Percentiles rank a stretch among this genome's conserved stretches.
phyloP scores from a whole-genome alignment of 2,797 vertebrate species.

The Diplodus sargus region DNA sequence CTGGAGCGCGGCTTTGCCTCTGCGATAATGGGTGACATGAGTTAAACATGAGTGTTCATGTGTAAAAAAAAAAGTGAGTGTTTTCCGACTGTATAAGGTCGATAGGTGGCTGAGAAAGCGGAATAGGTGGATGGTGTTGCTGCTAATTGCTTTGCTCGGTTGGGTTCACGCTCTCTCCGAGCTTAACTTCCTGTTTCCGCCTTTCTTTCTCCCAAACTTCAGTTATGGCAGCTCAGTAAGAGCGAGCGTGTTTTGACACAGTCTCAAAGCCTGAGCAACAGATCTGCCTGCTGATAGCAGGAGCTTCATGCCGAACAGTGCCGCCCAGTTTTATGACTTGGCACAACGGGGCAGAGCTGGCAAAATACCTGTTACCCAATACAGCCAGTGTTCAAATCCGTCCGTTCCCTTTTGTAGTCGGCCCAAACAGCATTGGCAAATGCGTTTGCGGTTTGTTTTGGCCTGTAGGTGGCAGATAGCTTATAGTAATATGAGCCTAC shows the following conservation, averaged over 20 bases:
- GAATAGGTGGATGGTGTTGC: constrained; percentile 3
- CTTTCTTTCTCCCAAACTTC: constrained; percentile 5
- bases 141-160: constrained; percentile 30
- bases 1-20: constrained; percentile 37
- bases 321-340: constrained; percentile 66
- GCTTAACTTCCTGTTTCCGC: constrained; percentile 10
- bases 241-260: constrained; percentile 70
- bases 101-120: constrained; percentile 6
- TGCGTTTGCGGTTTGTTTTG: constrained; percentile 44
- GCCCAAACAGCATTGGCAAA: constrained; percentile 47
- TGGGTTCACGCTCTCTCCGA: constrained; percentile 13
- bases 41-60: constrained; percentile 50
- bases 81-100: constrained; percentile 15
- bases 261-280: constrained; percentile 58
- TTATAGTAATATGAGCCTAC: background rate
- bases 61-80: constrained; percentile 40
- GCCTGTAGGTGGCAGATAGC: constrained; percentile 16
- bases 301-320: constrained; percentile 62
- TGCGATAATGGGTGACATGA: constrained; percentile 43
- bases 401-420: constrained; percentile 33
- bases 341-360: constrained; percentile 51
- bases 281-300: constrained; percentile 50
- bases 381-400: constrained; percentile 46
- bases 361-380: constrained; percentile 54
- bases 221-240: constrained; percentile 38